phyloP scores from a whole-genome alignment of 2,888 invertebrate species.

The Cerastis leucographa region DNA sequence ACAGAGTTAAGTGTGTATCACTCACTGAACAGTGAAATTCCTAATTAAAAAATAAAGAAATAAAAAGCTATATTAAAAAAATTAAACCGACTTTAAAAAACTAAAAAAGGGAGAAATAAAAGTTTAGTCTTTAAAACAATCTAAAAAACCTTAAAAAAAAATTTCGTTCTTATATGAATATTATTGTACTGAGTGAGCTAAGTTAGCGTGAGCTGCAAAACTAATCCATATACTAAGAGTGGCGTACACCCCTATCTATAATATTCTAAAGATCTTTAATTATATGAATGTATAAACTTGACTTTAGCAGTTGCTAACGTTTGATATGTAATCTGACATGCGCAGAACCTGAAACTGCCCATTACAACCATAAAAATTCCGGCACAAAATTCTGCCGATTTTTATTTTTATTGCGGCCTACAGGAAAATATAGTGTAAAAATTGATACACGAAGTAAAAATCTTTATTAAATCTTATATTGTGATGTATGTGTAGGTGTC shows the following conservation, averaged over 20 bases:
- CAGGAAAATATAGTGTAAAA: neutral
- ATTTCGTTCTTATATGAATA: too few species aligned
- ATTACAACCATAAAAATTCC: conserved; percentile 12
- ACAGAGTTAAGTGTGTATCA: too few species aligned
- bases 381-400: neutral
- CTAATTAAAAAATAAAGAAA: too few species aligned
- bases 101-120: too few species aligned
- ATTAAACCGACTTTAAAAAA: too few species aligned
- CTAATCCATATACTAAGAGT: neutral
- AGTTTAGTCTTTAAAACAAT: too few species aligned
- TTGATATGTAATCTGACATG: neutral
- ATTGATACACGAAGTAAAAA: neutral
- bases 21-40: too few species aligned
- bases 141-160: too few species aligned
- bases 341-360: neutral
- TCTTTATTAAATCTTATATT: neutral
- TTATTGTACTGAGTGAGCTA: neutral
- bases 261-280: neutral
- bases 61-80: too few species aligned
- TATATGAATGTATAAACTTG: neutral
- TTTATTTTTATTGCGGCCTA: neutral
- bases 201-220: neutral
- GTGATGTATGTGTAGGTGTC: too few species aligned
- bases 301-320: neutral
- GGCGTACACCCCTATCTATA: neutral